Evolutionary conservation across 2,797 vertebrate genomes (phyloP).

Genomic region (Sebastes matsubarae): DNA sequence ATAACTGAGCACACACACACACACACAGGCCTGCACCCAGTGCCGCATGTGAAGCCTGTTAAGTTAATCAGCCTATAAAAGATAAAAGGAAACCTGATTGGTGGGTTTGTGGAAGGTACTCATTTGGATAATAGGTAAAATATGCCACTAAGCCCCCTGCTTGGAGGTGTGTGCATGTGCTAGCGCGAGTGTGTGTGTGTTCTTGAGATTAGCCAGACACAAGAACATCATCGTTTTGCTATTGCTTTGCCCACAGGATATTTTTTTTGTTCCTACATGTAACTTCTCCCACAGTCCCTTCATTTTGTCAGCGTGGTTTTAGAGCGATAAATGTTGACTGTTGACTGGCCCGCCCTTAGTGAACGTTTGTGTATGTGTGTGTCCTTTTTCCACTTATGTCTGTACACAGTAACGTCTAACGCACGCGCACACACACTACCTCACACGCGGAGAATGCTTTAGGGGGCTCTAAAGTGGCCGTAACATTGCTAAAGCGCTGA

Average conservation of each 20-base stretch:
- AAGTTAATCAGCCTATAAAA: slow-evolving; percentile 88
- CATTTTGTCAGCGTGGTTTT: slow-evolving; percentile 69
- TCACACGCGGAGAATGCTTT: slow-evolving; percentile 57
- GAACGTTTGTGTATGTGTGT: slow-evolving; percentile 8
- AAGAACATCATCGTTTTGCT: slow-evolving; percentile 71
- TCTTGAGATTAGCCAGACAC: slow-evolving; percentile 75
- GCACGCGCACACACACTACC: slow-evolving; percentile 30
- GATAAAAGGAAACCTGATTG: slow-evolving; percentile 85
- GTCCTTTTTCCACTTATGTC: slow-evolving; percentile 22
- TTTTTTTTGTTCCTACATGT: slow-evolving; percentile 44
- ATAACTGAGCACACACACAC: slow-evolving; percentile 18
- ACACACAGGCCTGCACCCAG: slow-evolving; percentile 44
- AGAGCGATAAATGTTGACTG: slow-evolving; percentile 70
- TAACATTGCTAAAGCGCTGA: slow-evolving; percentile 74
- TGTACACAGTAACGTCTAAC: slow-evolving; percentile 5
- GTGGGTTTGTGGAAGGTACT: slow-evolving; percentile 86
- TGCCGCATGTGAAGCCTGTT: slow-evolving; percentile 84
- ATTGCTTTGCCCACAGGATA: slow-evolving; percentile 50
- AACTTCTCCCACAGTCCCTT: slow-evolving; percentile 64
- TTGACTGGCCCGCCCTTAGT: slow-evolving; percentile 49
- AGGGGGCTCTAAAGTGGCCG: slow-evolving; percentile 72
- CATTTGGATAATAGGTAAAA: slow-evolving; percentile 88
- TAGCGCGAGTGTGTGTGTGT: slow-evolving; percentile 34
- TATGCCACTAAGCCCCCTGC: slow-evolving; percentile 78
- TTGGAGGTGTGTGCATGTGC: slow-evolving; percentile 57